Evolutionary conservation across 2,113 vertebrate genomes (phyloP).

Genomic region (Catharus bicknelli): DNA sequence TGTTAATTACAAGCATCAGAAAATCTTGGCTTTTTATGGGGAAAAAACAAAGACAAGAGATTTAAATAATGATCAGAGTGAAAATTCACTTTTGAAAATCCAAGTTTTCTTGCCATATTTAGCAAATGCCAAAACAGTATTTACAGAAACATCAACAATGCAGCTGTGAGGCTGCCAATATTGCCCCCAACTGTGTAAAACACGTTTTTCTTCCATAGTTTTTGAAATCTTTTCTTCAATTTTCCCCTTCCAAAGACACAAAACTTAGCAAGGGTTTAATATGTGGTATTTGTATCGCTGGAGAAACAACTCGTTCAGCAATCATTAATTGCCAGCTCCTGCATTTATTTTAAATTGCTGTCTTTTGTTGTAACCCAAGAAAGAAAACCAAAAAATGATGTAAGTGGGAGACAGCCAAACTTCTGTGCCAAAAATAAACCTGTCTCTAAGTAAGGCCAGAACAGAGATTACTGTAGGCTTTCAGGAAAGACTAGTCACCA

Average conservation of each 20-base stretch:
- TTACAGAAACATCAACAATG: neutral
- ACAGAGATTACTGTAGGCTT: neutral
- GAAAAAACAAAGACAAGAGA: neutral
- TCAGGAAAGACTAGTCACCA: neutral
- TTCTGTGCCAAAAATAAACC: neutral
- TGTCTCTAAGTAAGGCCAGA: neutral
- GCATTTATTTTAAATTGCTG: neutral
- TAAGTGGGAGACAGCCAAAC: neutral
- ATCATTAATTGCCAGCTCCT: neutral
- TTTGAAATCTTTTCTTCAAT: neutral
- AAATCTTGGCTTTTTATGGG: neutral
- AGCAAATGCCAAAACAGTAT: neutral
- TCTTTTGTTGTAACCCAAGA: neutral
- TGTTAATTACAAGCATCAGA: neutral
- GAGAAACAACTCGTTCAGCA: neutral
- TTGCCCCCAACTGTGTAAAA: neutral
- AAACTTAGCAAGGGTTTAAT: neutral
- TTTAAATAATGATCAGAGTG: neutral
- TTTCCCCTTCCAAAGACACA: neutral
- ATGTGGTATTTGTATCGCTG: neutral
- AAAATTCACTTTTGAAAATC: constrained; percentile 2
- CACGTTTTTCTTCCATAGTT: neutral
- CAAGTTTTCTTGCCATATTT: neutral
- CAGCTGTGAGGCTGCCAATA: neutral
- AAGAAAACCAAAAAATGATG: neutral